Evolutionary conservation across 2,113 vertebrate species (phyloP), one percentile per base, ranked within the genome.

Genomic region (Haplochromis vanheusdeni): DNA sequence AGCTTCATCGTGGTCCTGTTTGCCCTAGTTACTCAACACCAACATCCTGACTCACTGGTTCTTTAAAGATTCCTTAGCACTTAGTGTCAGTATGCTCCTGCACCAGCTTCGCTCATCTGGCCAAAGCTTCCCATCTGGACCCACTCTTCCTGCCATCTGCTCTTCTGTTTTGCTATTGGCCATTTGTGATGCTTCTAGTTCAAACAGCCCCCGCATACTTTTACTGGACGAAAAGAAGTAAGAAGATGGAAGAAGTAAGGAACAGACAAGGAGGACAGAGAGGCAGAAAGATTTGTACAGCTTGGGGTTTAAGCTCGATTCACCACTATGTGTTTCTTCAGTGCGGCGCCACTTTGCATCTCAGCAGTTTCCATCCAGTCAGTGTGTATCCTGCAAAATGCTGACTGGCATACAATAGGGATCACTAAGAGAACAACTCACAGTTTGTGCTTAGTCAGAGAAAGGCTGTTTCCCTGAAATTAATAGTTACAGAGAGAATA

Each of bases 81-180:
- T 92, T 88, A 89, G 91, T 89, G 75, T 92, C 68, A 85, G 87
- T 88, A 42, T 23, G 35, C 12, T 42, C 37, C 35, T 70, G 65
- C 37, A 70, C 85, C 93, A 94, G 94, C 93, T 90, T 93, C 56
- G 26, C 88, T 90, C 83, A 90, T 92, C 85, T 89, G 83, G 91
- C 90, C 94, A 94, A 94, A 82, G 82, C 86, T 89, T 91, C 91
- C 93, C 94, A 94, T 95, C 94, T 95, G 95, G 91, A 93, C 79
- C 73, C 87, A 79, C 80, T 92, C 92, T 94, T 81, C 75, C 80
- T 87, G 89, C 94, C 95, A 95, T 94, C 94, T 95, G 94, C 87
- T 93, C 80, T 83, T 83, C 91, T 86, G 80, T 83, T 86, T 80
- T 91, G 85, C 89, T 84, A 91, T 89, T 93, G 89, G 91, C 85